phyloP scores from a whole-genome alignment of 1,140 invertebrate species.

The Frieseomelitta varia region DNA sequence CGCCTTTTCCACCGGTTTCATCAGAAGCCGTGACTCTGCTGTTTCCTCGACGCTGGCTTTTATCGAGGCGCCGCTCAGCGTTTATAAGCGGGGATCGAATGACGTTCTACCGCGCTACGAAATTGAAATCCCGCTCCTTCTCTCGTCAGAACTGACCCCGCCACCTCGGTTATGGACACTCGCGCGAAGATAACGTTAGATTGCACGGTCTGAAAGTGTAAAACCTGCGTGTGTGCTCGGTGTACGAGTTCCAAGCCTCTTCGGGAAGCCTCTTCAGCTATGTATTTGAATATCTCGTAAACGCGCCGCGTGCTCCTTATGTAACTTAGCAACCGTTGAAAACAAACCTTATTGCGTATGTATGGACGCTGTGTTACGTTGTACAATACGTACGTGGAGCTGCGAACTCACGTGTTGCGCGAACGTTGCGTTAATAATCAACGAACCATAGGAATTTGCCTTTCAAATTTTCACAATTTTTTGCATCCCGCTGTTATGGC shows the following conservation, averaged over 20 bases:
- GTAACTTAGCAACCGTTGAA: background rate
- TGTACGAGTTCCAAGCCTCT: background rate
- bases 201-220: conserved; percentile 29
- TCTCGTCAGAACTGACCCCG: conserved; percentile 46
- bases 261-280: too few relatives aligned
- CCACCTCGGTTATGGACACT: conserved; percentile 52
- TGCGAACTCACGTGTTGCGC: background rate
- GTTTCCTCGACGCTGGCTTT: conserved; percentile 33
- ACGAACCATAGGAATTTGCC: background rate
- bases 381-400: background rate
- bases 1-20: background rate
- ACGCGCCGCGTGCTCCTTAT: conserved; percentile 16
- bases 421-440: background rate
- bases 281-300: conserved; percentile 8
- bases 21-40: conserved; percentile 21
- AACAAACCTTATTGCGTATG: background rate
- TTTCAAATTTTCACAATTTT: background rate
- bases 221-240: conserved; percentile 4
- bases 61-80: conserved; percentile 60
- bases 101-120: conserved; percentile 50
- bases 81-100: conserved; percentile 65
- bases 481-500: background rate
- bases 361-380: background rate
- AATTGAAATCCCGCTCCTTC: conserved; percentile 62
- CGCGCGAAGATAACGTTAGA: conserved; percentile 34